Conservation (phyloP, 2,113 vertebrate species). For the Caranx ignobilis region DNA sequence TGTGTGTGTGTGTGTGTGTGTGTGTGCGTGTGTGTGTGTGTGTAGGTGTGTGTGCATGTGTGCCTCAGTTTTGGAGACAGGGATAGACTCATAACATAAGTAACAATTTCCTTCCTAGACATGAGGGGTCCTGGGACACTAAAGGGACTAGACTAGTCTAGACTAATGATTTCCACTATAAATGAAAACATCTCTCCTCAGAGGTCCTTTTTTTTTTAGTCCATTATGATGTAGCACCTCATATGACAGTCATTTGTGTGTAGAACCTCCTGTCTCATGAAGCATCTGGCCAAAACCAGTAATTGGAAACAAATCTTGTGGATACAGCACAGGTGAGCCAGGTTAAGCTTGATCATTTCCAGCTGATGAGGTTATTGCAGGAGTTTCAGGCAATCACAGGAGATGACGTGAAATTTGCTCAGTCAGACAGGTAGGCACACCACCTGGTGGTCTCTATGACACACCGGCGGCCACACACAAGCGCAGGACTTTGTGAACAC, state of each 20-base stretch:
- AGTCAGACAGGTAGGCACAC: constrained; percentile 50
- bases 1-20: constrained; percentile 23
- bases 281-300: constrained; percentile 24
- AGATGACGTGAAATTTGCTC: constrained; percentile 43
- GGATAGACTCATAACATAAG: constrained; percentile 56
- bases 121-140: constrained; percentile 65
- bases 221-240: constrained; percentile 2
- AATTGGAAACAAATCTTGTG: constrained; percentile 7
- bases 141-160: constrained; percentile 62
- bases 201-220: neutral
- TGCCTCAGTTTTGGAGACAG: constrained; percentile 24
- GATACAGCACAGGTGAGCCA: constrained; percentile 56
- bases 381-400: constrained; percentile 43
- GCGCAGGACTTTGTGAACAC: constrained; percentile 21
- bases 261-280: constrained; percentile 1
- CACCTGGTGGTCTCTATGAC: constrained; percentile 63
- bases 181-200: constrained; percentile 54
- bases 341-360: neutral
- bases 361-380: constrained; percentile 14
- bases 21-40: constrained; percentile 33
- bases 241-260: constrained; percentile 3
- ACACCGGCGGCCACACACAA: constrained; percentile 4
- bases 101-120: constrained; percentile 72
- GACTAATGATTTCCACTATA: constrained; percentile 69
- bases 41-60: constrained; percentile 33